phyloP scores from a whole-genome alignment of 2,113 vertebrate genomes.

The Mustela lutreola region DNA sequence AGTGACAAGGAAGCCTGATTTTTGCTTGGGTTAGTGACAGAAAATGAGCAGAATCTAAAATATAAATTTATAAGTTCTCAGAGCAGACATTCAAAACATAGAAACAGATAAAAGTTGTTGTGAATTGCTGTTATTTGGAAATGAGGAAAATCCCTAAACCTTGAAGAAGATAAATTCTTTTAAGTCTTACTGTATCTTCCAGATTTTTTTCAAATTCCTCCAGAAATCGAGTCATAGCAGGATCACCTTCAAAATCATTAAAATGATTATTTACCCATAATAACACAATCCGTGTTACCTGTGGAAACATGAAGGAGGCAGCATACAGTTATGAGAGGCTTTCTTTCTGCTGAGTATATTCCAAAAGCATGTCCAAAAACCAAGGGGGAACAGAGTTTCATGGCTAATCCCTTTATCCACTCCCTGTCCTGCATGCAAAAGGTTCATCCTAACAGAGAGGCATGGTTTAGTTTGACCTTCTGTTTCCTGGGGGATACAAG shows the following conservation, averaged over 20 bases:
- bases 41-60: background rate
- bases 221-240: conserved; percentile 96
- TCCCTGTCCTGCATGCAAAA: background rate
- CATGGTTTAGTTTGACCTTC: background rate
- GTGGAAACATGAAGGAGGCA: conserved; percentile 18
- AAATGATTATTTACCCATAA: conserved; percentile 99
- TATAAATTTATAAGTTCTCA: conserved; percentile 11
- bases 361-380: background rate
- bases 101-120: conserved; percentile 18
- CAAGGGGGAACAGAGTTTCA: background rate
- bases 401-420: background rate
- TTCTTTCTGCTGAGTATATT: background rate
- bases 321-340: background rate
- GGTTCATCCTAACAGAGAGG: background rate
- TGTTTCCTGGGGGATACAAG: background rate
- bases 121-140: background rate
- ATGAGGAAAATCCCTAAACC: background rate
- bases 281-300: conserved; percentile 97
- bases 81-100: background rate
- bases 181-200: conserved; percentile 92
- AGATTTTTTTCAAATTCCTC: conserved; percentile 97
- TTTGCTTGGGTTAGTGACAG: background rate
- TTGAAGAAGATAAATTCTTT: background rate
- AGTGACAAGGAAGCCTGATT: background rate
- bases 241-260: conserved; percentile 98